Conservation (phyloP, 1,140 invertebrate species). For the Sarcophaga bullata region DNA sequence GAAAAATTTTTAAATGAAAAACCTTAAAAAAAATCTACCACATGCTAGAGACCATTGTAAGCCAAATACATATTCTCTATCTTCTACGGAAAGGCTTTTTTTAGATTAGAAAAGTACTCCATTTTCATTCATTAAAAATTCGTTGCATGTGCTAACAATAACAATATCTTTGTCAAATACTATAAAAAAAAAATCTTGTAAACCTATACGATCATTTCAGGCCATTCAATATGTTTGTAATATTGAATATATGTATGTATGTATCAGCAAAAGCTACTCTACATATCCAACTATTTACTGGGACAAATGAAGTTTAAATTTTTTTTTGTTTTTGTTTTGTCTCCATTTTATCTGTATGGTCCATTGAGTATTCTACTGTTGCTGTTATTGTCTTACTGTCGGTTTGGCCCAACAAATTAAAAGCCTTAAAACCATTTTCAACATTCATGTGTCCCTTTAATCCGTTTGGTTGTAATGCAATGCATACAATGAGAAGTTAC, state of each 20-base stretch:
- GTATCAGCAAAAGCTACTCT: background rate
- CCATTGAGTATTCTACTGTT: conserved; percentile 5
- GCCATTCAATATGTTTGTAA: conserved; percentile 15
- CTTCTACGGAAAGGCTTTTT: too few relatives aligned
- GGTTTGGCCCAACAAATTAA: conserved; percentile 44
- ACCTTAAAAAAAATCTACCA: too few relatives aligned
- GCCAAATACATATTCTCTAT: too few relatives aligned
- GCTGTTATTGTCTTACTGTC: background rate
- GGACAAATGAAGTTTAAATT: background rate
- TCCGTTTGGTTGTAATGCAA: background rate
- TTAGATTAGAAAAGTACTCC: too few relatives aligned
- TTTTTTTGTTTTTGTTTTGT: background rate
- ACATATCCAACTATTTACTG: background rate
- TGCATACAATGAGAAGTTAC: background rate
- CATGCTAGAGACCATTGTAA: too few relatives aligned
- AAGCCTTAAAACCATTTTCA: conserved; percentile 45
- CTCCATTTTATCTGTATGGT: background rate
- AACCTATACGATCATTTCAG: conserved; percentile 5
- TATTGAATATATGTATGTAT: background rate
- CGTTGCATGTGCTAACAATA: conserved; percentile 31
- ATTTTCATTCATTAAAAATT: conserved; percentile 32
- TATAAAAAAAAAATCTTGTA: background rate
- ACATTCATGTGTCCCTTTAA: conserved; percentile 43
- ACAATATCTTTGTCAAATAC: conserved; percentile 37
- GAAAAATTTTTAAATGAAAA: too few relatives aligned